Conservation (phyloP, 1,140 invertebrate species). For the Ceratosolen fusciceps region DNA sequence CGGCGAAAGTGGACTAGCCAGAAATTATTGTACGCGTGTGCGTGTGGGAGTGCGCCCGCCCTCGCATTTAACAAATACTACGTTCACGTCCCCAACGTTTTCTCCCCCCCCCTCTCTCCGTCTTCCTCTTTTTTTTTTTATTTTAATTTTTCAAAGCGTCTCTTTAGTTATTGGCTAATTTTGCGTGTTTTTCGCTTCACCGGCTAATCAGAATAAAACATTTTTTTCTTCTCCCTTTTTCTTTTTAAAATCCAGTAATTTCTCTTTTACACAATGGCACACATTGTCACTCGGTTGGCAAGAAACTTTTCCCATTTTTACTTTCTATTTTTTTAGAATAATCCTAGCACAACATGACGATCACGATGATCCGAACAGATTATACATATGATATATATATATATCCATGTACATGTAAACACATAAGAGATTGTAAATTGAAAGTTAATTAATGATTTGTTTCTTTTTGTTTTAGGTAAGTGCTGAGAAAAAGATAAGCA, state of each 20-base stretch:
- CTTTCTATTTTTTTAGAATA: too few relatives aligned
- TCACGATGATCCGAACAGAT: too few relatives aligned
- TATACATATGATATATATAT: too few relatives aligned
- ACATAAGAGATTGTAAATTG: too few relatives aligned
- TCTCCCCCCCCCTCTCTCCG: neutral
- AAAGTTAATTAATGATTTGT: too few relatives aligned
- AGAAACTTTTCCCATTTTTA: neutral
- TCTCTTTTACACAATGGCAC: neutral
- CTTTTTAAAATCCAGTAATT: neutral
- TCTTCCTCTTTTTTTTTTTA: neutral
- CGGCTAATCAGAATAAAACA: conserved; percentile 26
- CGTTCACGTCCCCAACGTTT: neutral
- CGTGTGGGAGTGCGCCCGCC: neutral
- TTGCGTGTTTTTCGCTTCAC: neutral
- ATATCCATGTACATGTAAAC: too few relatives aligned
- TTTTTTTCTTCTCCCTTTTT: too few relatives aligned
- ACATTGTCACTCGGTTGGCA: neutral
- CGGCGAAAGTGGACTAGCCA: conserved; percentile 32
- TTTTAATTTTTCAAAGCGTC: neutral
- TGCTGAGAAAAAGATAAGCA: neutral
- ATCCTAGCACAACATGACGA: too few relatives aligned
- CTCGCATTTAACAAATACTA: conserved; percentile 31
- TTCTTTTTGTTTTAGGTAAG: conserved; percentile 26
- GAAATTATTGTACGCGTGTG: conserved; percentile 5
- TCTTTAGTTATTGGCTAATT: conserved; percentile 16